Conservation (phyloP, 2,113 vertebrate genomes). For the Synchiropus splendidus region DNA sequence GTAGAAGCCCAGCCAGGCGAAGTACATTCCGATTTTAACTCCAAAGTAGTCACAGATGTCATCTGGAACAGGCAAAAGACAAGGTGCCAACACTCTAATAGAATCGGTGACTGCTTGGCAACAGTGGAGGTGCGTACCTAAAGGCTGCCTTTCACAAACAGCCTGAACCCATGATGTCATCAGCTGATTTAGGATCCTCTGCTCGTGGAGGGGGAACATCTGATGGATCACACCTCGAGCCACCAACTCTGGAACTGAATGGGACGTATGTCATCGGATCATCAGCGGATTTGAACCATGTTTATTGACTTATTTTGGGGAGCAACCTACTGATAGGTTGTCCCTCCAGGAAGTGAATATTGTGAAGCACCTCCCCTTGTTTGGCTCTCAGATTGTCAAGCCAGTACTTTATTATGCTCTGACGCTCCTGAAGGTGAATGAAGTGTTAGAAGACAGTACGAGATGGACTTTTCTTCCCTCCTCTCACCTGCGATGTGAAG, state of each 20-base stretch:
- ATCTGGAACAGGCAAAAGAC: slow-evolving; percentile 56
- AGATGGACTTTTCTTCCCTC: not conserved
- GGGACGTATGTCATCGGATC: too few relatives aligned
- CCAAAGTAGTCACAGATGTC: slow-evolving; percentile 97
- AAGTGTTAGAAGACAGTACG: not conserved
- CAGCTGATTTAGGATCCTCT: slow-evolving; percentile 87
- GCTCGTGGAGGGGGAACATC: slow-evolving; percentile 90
- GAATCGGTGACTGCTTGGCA: too few relatives aligned
- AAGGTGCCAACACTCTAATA: not conserved
- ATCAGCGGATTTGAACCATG: too few relatives aligned
- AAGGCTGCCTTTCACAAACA: slow-evolving; percentile 85
- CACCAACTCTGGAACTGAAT: slow-evolving; percentile 82
- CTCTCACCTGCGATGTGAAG: slow-evolving; percentile 88
- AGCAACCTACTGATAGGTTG: slow-evolving; percentile 85
- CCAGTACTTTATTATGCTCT: slow-evolving; percentile 94
- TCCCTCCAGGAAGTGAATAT: slow-evolving; percentile 92
- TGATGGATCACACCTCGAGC: slow-evolving; percentile 88
- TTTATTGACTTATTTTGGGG: not conserved
- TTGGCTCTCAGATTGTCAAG: slow-evolving; percentile 91
- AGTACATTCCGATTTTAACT: slow-evolving; percentile 96
- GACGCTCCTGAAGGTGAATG: slow-evolving; percentile 75
- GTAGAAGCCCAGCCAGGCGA: slow-evolving; percentile 96
- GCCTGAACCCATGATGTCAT: slow-evolving; percentile 97
- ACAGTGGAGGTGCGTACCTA: slow-evolving; percentile 61
- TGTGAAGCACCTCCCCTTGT: slow-evolving; percentile 88